Conservation (phyloP, 2,888 invertebrate genomes). For the Bellardia bayeri region DNA sequence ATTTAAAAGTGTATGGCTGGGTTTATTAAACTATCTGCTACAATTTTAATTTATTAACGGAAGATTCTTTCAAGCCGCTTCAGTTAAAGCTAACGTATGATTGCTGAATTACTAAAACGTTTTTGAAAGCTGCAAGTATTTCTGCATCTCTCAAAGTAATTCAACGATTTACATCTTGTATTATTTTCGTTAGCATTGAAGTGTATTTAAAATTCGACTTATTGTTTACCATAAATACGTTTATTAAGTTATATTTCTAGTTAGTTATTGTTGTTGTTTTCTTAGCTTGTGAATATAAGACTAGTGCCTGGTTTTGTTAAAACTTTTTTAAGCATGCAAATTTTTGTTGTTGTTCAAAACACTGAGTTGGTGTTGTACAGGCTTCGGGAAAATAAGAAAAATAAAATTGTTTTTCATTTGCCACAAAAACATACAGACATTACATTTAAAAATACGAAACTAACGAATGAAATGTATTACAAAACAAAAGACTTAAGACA, state of each 20-base stretch:
- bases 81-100: not conserved
- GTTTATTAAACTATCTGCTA: not conserved
- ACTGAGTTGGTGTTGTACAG: slow-evolving; percentile 50
- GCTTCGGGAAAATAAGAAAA: slow-evolving; percentile 41
- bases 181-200: not conserved
- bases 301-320: slow-evolving; percentile 20
- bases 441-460: not conserved
- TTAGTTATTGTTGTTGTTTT: not conserved
- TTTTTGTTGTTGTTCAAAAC: slow-evolving; percentile 38
- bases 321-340: slow-evolving; percentile 61
- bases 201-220: slow-evolving; percentile 48
- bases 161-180: not conserved
- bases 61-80: not conserved
- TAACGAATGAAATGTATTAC: slow-evolving; percentile 55
- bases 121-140: not conserved
- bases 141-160: slow-evolving; percentile 5
- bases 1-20: not conserved
- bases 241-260: slow-evolving; percentile 35
- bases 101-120: not conserved
- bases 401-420: slow-evolving; percentile 63
- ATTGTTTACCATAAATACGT: not conserved
- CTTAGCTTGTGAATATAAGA: slow-evolving; percentile 5
- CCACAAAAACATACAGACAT: not conserved
- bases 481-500: slow-evolving; percentile 73
- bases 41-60: not conserved